Base-by-base conservation (phyloP, 1,140 invertebrate genomes). In the Aphidius ervi region DNA sequence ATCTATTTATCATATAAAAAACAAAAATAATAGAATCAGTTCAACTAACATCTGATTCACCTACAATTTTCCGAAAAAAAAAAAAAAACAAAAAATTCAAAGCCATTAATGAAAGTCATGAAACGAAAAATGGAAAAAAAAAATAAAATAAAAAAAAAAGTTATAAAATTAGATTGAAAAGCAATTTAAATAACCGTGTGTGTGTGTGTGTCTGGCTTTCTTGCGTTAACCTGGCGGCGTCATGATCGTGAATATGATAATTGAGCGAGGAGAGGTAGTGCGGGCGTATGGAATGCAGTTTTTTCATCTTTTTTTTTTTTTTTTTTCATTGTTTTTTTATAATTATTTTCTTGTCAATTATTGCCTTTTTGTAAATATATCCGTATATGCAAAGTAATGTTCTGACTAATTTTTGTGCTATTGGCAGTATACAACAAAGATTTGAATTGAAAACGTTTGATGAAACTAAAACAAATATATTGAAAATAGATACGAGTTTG, bases 171-270 rank as follows among this genome's bases (percentile, higher is more conserved):
- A 40, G 52, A 54, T 54, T 54, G 52, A 54, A 54, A 54, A 54
- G 52, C 52, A 54, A 54, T 54, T 54, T 54, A 42, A 41, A 54
- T 31, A 31, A 31, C 23, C 2, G 23, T 31, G 4, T 31, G 23
- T 31, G 16, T 16, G 16, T 40, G 39, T 54, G 52, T 54, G 39
- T 39, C 40, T 31, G 23, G 4, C 39, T 40, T 54, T 48, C 42
- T 42, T 42, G 40, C 52, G 52, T 54, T 41, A 54, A 54, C 52
- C 40, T 40, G 40, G 39, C 40, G 40, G 40, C 50, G 37, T 41
- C 52, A 54, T 54, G 52, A 54, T 54, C 52, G 42, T 54, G 52
- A 54, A 54, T 54, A 54, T 54, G 52, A 54, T 54, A 54, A 54
- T 54, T 54, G 52, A 54, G 52, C 41, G 41, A 37, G 40, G 52